Evolutionary conservation across 2,113 vertebrate species (phyloP).

Genomic region (Ibidorhyncha struthersii): DNA sequence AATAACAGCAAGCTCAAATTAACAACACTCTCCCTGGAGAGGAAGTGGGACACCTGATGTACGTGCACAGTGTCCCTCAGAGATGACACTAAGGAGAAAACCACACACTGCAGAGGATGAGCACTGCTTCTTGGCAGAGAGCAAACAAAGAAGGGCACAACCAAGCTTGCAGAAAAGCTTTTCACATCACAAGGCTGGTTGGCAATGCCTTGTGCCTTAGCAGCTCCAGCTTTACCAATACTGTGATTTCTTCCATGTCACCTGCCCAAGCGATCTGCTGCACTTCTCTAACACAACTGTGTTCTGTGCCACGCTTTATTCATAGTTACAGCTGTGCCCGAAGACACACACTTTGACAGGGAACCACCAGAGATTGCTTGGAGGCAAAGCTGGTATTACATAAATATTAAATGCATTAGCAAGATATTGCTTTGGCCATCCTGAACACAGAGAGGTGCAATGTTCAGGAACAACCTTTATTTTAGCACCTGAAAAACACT

Average conservation of each 20-base stretch:
- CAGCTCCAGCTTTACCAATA: accelerated
- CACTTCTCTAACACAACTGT: not conserved
- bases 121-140: not conserved
- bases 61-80: not conserved
- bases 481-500: not conserved
- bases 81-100: not conserved
- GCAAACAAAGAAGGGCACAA: not conserved
- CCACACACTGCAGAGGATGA: accelerated
- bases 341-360: not conserved
- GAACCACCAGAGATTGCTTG: not conserved
- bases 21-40: not conserved
- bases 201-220: not conserved
- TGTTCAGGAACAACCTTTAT: not conserved
- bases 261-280: not conserved
- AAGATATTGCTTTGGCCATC: not conserved
- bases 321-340: not conserved
- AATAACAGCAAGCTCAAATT: not conserved
- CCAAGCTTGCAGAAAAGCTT: not conserved
- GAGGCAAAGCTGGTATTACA: not conserved
- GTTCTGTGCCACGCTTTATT: not conserved
- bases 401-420: not conserved
- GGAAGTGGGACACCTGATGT: not conserved
- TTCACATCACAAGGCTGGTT: not conserved
- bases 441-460: not conserved
- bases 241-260: not conserved